These are phyloP conservation scores for Anabacerthia variegaticeps DNA, from an alignment of 2,797 vertebrate species.

Conservation along the genomic window DNA sequence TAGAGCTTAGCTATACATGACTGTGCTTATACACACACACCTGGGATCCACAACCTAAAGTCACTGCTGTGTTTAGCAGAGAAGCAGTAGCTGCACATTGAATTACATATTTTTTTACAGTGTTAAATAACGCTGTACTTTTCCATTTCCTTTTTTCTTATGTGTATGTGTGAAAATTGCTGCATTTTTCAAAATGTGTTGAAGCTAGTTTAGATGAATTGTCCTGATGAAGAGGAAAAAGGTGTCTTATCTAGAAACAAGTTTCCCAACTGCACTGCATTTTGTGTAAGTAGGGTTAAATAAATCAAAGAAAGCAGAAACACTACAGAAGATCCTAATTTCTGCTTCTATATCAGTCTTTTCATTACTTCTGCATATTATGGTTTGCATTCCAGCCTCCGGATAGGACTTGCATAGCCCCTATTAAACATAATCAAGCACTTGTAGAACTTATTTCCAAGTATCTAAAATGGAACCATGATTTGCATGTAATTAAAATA, in stretches of 20 bases:
- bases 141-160: not conserved
- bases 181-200: not conserved
- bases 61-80: not conserved
- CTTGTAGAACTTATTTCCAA: conserved; percentile 38
- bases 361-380: conserved; percentile 2
- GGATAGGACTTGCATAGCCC: conserved; percentile 1
- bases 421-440: conserved; percentile 50
- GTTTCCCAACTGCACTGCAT: not conserved
- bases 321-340: not conserved
- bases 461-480: conserved; percentile 26
- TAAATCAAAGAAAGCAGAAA: not conserved
- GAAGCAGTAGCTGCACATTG: not conserved
- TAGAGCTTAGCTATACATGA: not conserved
- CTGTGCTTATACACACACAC: not conserved
- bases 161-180: not conserved
- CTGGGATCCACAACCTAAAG: not conserved
- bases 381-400: conserved; percentile 6
- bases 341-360: conserved; percentile 34
- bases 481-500: conserved; percentile 34
- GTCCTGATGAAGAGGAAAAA: not conserved
- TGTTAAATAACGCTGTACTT: not conserved
- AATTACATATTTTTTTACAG: not conserved
- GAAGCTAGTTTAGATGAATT: not conserved
- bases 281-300: not conserved
- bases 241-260: not conserved